Base-by-base conservation (phyloP, 2,113 vertebrate species). In the Cavia aperea region DNA sequence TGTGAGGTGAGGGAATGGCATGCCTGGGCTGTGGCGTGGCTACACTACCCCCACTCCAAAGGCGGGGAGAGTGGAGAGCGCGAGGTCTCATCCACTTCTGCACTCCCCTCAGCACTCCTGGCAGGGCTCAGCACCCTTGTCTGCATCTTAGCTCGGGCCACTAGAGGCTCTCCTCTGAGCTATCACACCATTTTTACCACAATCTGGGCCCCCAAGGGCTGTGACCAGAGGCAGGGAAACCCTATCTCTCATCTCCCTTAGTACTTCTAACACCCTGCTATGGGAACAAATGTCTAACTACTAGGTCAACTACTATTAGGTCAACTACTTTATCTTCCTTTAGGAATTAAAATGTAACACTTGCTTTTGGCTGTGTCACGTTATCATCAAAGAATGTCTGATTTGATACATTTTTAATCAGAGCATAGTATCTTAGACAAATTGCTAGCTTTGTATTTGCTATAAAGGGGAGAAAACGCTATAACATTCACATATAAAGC, bases 341-440 rank as follows among this genome's bases (percentile, higher is more conserved):
- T 62, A 73, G 46, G 65, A 66, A 39, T 87, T 21, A 77, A 94
- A 91, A 51, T 39, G 21, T 51, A 56, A 85, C 91, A 24, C 46
- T 51, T 85, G 33, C 46, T 83, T 88, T 33, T 81, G 86, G 43
- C 24, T 15, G 11, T 70, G n/a, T 90, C 81, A 39, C 66, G 86
- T 58, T 19, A 58, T 85, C 72, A 65, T 31, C 77, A 84, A 70
- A 5, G 33, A 82, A 77, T 63, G 60, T 43, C 43, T 75, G 23
- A 81, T 58, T 92, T 31, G n/a, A 29, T 68, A 83, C 26, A 33
- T 66, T 86, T 92, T 73, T 29, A 88, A 68, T 81, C 73, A 85
- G 62, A 92, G 51, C 36, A 58, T 31, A 70, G 6, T 81, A 49
- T 81, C 46, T 78, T 46, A 49, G 72, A 86, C 21, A 92, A 90